Percentiles rank a stretch among this genome's conserved stretches.
Conservation (phyloP, 1,140 invertebrate species). For the Scaptomyza pallida region DNA sequence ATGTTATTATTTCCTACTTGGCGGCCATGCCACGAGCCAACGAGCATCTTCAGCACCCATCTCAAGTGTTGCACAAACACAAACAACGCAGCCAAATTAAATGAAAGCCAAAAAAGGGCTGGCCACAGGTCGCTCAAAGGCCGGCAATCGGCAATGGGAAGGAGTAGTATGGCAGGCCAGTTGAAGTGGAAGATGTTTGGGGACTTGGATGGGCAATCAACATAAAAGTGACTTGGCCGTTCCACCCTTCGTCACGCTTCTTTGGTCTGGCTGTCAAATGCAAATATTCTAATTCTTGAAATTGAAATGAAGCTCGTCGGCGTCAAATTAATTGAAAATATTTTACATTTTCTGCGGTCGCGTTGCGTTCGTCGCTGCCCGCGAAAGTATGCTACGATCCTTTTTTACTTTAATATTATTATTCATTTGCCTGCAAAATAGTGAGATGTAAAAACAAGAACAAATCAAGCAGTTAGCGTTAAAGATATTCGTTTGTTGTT, state of each 20-base stretch:
- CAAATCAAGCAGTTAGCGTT: too few relatives aligned
- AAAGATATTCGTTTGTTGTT: slow-evolving; percentile 35
- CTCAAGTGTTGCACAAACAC: slow-evolving; percentile 62
- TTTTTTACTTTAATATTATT: too few relatives aligned
- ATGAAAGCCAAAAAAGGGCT: slow-evolving; percentile 68
- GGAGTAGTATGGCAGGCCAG: background rate
- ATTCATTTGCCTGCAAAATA: slow-evolving; percentile 6
- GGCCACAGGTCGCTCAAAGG: slow-evolving; percentile 8
- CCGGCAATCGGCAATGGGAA: background rate
- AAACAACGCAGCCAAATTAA: slow-evolving; percentile 74
- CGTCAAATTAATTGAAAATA: slow-evolving; percentile 78
- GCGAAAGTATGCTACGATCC: slow-evolving; percentile 44
- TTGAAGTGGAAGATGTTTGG: slow-evolving; percentile 33
- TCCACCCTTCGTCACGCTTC: too few relatives aligned
- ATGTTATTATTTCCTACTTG: slow-evolving; percentile 66
- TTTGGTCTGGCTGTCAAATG: slow-evolving; percentile 22
- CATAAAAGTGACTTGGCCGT: slow-evolving; percentile 31
- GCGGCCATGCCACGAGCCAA: background rate
- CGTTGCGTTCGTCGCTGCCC: slow-evolving; percentile 34
- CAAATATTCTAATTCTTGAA: slow-evolving; percentile 48
- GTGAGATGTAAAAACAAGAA: too few relatives aligned
- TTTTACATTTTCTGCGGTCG: slow-evolving; percentile 67
- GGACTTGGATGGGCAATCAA: slow-evolving; percentile 37
- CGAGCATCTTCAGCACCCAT: slow-evolving; percentile 11
- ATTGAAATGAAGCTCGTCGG: slow-evolving; percentile 61